phyloP scores from a whole-genome alignment of 1,140 invertebrate genomes.

The Chironomus striatipennis region DNA sequence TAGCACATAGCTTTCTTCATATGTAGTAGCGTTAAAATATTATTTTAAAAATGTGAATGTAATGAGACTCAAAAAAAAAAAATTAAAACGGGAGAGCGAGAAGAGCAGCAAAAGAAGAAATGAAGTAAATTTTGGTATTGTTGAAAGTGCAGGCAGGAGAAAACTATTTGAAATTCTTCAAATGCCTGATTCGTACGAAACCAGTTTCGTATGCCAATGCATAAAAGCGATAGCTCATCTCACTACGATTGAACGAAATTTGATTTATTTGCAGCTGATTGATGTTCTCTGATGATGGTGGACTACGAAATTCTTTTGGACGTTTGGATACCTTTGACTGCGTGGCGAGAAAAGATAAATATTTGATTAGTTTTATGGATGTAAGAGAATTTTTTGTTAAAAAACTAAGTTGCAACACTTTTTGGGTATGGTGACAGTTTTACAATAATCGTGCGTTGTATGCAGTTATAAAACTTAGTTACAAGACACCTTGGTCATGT shows the following conservation, averaged over 20 bases:
- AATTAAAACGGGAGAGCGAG: not conserved
- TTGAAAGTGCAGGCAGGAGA: slow-evolving; percentile 5
- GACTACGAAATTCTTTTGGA: not conserved
- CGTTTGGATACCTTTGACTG: not conserved
- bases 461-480: no score
- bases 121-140: not conserved
- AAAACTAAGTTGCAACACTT: no score
- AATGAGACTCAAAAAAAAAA: not conserved
- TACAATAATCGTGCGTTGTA: no score
- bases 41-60: no score
- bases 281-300: not conserved
- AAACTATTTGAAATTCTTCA: slow-evolving; percentile 6
- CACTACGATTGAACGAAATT: not conserved
- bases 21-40: no score
- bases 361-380: not conserved
- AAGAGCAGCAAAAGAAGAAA: not conserved
- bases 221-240: not conserved
- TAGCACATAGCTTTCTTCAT: no score
- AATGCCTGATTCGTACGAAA: slow-evolving; percentile 3
- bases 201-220: slow-evolving; percentile 20
- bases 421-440: no score
- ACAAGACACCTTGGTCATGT: no score
- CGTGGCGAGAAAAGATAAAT: not conserved
- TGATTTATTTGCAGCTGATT: not conserved
- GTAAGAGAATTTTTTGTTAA: no score